A percentile compares a stretch with the other conserved stretches of the same genome.
Conservation (phyloP, 2,113 vertebrate species). For the Arvicanthis niloticus region DNA sequence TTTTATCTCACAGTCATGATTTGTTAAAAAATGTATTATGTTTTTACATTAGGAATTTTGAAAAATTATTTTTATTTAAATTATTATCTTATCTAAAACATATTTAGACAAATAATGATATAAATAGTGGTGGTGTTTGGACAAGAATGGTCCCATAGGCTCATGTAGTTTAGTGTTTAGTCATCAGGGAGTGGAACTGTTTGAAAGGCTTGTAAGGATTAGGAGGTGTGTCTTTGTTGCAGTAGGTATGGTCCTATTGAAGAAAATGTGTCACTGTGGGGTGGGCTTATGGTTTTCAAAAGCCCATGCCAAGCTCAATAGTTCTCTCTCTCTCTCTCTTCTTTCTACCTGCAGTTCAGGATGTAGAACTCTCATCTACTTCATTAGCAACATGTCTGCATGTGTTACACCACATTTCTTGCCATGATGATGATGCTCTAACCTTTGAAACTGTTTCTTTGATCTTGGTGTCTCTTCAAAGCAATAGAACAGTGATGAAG, state of each 20-base stretch:
- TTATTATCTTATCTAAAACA: constrained; percentile 12
- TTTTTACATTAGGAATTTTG: background rate
- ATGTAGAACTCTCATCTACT: background rate
- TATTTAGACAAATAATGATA: background rate
- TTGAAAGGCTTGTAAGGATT: background rate
- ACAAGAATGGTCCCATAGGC: background rate
- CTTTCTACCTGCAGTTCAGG: no score
- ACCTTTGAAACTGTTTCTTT: background rate
- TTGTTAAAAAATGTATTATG: background rate
- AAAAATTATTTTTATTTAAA: background rate
- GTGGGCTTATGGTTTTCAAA: background rate
- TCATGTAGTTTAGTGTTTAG: background rate
- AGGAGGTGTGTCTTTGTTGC: background rate
- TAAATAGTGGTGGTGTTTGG: background rate
- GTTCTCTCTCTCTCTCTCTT: background rate
- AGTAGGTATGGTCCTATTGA: background rate
- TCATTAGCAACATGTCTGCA: background rate
- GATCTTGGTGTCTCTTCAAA: background rate
- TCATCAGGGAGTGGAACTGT: background rate
- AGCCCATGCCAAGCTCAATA: background rate
- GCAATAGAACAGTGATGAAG: background rate
- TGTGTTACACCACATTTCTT: background rate
- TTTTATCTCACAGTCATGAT: background rate
- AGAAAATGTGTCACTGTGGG: background rate
- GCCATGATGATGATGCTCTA: background rate